Evolutionary conservation across 2,888 invertebrate species (phyloP), one percentile per base, ranked within the genome.

Genomic region (Sipha maydis): DNA sequence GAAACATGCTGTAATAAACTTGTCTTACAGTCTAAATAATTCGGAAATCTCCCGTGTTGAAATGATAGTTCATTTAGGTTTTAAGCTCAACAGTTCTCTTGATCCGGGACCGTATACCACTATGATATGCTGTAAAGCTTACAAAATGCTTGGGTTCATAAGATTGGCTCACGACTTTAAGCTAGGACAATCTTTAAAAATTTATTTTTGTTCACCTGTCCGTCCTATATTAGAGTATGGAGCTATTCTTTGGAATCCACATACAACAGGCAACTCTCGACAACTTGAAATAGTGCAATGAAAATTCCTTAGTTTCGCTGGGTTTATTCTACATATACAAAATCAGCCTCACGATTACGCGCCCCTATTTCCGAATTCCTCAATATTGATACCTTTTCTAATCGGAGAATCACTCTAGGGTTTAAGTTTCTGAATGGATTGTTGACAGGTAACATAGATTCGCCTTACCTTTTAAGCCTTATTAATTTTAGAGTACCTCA

Each of bases 81-180:
- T 54, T 78, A 78, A 34, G 31, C 56, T 78, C 11, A 54, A 48
- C 8, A 56, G 31, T 56, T 56, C 25, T 56, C 31, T 78, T 21
- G 56, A 31, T 56, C 56, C 56, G 8, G 78, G 31, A 56, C 56
- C 21, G 4, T 21, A 78, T 78, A 56, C 31, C 78, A 56, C 31
- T 78, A 31, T 78, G 11, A 34, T 78, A 31, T 56, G 56, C 9
- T 56, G 31, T 56, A 78, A 78, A 78, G 77, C 54, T 8, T 54
- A 78, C 19, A 78, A 78, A 19, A 54, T 78, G 77, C 77, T 78
- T 28, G 31, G 77, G 0, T 78, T 78, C 54, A 19, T 78, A 54
- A 54, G 0, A 54, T 54, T 31, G 5, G 28, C 28, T 1, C 76
- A 28, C 5, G 17, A 48, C 54, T 78, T 78, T 54, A 78, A 54